Evolutionary conservation across 2,797 vertebrate genomes (phyloP).

Genomic region (Parauchenoglanis ngamensis): DNA sequence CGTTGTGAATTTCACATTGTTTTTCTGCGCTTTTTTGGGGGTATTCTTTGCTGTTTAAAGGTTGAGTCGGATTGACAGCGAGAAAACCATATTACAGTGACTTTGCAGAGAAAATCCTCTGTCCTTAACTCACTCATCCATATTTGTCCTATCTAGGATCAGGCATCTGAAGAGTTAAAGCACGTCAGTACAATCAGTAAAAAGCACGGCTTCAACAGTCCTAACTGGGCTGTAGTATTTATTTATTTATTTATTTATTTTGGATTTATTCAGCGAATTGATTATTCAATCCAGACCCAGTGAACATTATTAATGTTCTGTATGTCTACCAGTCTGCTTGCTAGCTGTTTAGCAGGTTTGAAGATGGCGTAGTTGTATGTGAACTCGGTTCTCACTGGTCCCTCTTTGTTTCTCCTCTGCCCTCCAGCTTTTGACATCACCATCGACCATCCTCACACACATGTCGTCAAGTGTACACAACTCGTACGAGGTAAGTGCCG

Average conservation of each 20-base stretch:
- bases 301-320: neutral
- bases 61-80: slow-evolving; percentile 15
- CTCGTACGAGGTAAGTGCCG: slow-evolving; percentile 94
- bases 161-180: slow-evolving; percentile 54
- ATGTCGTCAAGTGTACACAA: slow-evolving; percentile 99
- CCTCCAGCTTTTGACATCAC: slow-evolving; percentile 85
- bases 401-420: slow-evolving; percentile 18
- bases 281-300: neutral
- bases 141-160: slow-evolving; percentile 55
- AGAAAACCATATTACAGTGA: slow-evolving; percentile 25
- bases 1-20: neutral
- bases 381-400: slow-evolving; percentile 1
- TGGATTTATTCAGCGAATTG: neutral
- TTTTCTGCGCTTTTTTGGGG: slow-evolving; percentile 10
- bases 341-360: neutral
- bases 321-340: neutral
- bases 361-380: neutral
- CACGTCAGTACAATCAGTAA: slow-evolving; percentile 41
- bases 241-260: neutral
- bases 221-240: neutral
- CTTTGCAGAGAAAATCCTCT: slow-evolving; percentile 28
- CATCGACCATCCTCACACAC: slow-evolving; percentile 99
- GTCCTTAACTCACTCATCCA: slow-evolving; percentile 51
- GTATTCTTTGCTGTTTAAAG: slow-evolving; percentile 23
- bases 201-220: slow-evolving; percentile 10